Percentiles rank a stretch among this genome's conserved stretches.
These are phyloP conservation scores for Pelecanus crispus DNA, from an alignment of 2,113 vertebrate genomes.

Conservation along the genomic window DNA sequence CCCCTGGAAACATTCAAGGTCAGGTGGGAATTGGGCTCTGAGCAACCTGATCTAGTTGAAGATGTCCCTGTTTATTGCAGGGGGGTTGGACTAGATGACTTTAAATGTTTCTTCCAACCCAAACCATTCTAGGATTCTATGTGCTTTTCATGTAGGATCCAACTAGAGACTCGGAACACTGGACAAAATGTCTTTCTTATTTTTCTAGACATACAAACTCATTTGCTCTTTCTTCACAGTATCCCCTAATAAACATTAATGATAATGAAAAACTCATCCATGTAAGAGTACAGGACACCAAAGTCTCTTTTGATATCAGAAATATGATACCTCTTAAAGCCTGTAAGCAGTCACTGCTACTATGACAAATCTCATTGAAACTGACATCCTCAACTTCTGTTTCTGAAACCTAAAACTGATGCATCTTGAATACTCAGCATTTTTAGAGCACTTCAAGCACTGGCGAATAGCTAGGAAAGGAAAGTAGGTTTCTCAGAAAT, in stretches of 20 bases:
- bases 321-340: neutral
- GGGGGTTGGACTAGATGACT: neutral
- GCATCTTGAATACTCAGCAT: neutral
- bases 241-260: neutral
- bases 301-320: neutral
- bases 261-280: neutral
- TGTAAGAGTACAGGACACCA: neutral
- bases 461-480: neutral
- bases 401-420: neutral
- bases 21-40: neutral
- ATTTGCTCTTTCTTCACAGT: neutral
- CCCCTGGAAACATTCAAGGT: neutral
- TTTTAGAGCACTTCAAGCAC: slow-evolving; percentile 3
- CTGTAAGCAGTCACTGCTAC: neutral
- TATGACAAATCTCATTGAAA: slow-evolving; percentile 1
- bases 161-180: neutral
- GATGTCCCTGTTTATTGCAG: neutral
- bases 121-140: neutral
- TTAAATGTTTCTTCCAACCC: neutral
- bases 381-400: neutral
- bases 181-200: neutral
- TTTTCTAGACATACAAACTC: neutral
- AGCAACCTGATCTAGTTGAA: neutral
- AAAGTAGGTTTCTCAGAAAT: neutral
- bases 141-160: neutral